phyloP scores from a whole-genome alignment of 2,888 invertebrate genomes.

The Orthosia cruda region DNA sequence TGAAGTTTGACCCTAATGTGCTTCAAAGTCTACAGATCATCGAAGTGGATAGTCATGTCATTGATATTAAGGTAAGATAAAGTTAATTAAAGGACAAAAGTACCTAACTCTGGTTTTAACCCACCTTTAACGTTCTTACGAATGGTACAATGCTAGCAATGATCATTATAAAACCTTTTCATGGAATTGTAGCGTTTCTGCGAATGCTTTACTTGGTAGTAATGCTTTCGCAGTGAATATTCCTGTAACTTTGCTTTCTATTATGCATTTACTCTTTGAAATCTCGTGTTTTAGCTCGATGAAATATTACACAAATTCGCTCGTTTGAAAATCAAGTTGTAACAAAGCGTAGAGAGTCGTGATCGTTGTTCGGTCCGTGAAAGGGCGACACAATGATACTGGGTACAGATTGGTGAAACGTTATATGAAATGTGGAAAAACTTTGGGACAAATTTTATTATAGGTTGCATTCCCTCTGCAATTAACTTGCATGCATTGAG shows the following conservation, averaged over 20 bases:
- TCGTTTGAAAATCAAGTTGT: not conserved
- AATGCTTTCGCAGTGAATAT: not conserved
- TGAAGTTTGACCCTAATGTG: conserved; percentile 87
- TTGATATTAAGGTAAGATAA: conserved; percentile 78
- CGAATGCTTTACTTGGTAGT: not conserved
- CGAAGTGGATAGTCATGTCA: conserved; percentile 86
- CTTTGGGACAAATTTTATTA: too few species aligned
- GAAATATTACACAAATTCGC: not conserved
- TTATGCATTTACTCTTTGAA: not conserved
- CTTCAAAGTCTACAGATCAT: conserved; percentile 89
- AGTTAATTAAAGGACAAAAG: too few species aligned
- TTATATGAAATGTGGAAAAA: too few species aligned
- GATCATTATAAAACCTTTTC: too few species aligned
- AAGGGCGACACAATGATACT: not conserved
- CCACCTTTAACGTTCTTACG: not conserved
- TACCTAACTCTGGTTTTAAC: too few species aligned
- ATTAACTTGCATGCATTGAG: too few species aligned
- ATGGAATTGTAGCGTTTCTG: too few species aligned
- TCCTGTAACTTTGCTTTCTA: not conserved
- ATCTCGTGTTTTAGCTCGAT: not conserved
- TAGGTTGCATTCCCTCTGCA: too few species aligned
- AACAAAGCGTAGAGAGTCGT: not conserved
- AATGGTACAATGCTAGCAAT: not conserved
- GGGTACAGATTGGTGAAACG: not conserved
- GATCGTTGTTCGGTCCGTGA: not conserved